phyloP scores from a whole-genome alignment of 2,113 vertebrate species.

The Heloderma charlesbogerti region DNA sequence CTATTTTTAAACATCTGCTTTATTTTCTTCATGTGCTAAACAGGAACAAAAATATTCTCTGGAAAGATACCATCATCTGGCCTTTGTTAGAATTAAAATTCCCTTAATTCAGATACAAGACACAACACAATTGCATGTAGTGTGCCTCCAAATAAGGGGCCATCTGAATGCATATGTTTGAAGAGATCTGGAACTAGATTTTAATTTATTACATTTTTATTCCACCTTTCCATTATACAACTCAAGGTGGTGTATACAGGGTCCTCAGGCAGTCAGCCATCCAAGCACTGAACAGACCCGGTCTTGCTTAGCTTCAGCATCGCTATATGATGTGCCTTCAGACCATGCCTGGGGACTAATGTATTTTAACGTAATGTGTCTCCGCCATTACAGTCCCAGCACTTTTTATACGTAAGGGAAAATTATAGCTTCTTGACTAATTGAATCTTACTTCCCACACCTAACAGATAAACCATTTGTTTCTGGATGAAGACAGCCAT shows the following conservation, averaged over 20 bases:
- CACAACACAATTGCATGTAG: conserved; percentile 47
- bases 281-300: not conserved
- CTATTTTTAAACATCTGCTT: not conserved
- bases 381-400: not conserved
- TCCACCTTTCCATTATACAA: not conserved
- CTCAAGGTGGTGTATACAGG: too few relatives aligned
- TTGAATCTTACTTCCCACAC: not conserved
- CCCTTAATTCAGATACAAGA: conserved; percentile 59
- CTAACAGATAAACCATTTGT: not conserved
- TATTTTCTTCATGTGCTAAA: conserved; percentile 59
- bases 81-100: conserved; percentile 68
- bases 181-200: not conserved
- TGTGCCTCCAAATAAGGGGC: not conserved
- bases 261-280: not conserved
- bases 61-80: conserved; percentile 59
- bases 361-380: not conserved
- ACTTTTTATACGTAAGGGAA: not conserved
- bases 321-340: not conserved
- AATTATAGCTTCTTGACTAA: not conserved
- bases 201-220: not conserved
- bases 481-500: not conserved
- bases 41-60: conserved; percentile 51
- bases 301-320: not conserved
- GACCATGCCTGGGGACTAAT: too few relatives aligned
- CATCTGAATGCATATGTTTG: not conserved